phyloP scores from a whole-genome alignment of 2,888 invertebrate species.

The Tuta absoluta region DNA sequence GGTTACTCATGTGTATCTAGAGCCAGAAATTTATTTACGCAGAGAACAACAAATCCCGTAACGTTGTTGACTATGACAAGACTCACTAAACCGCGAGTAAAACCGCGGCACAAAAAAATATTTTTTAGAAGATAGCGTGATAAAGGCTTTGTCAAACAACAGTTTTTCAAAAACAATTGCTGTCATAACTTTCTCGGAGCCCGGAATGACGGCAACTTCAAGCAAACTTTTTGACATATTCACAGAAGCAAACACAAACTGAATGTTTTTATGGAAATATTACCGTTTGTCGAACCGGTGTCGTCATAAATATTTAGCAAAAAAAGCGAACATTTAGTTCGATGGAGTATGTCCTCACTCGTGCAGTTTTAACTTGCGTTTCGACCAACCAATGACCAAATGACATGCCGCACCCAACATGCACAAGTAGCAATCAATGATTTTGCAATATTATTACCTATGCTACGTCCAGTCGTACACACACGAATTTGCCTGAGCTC shows the following conservation, averaged over 20 bases:
- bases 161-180: slow-evolving; percentile 5
- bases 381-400: too few species aligned
- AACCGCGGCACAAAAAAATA: too few species aligned
- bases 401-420: too few species aligned
- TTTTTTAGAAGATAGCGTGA: not conserved
- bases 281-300: slow-evolving; percentile 5
- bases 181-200: slow-evolving; percentile 6
- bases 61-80: too few species aligned
- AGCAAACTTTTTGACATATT: slow-evolving; percentile 11
- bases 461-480: too few species aligned
- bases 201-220: not conserved
- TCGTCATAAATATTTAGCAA: slow-evolving; percentile 14
- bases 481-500: too few species aligned
- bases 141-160: not conserved
- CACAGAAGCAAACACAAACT: slow-evolving; percentile 13
- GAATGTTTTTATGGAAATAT: slow-evolving; percentile 13
- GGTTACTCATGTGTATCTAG: too few species aligned
- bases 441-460: too few species aligned
- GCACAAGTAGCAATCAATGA: too few species aligned
- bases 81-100: too few species aligned
- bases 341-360: not conserved
- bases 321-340: not conserved
- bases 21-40: too few species aligned
- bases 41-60: too few species aligned
- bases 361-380: not conserved